Base-by-base conservation (phyloP, 2,113 vertebrate genomes). In the Bufo gargarizans region DNA sequence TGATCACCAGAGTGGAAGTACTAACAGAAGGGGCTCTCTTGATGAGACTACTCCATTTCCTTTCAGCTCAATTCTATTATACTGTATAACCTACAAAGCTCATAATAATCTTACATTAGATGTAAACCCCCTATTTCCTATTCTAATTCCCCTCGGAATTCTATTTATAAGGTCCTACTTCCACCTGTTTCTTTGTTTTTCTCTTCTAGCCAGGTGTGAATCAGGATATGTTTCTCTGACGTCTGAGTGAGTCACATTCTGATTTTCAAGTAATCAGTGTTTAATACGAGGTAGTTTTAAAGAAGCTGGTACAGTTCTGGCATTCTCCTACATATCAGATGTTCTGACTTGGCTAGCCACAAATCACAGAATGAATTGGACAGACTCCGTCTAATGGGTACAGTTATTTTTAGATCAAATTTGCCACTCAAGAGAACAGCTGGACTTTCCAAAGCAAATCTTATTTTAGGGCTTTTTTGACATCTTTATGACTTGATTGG, bases 361-460 rank as follows among this genome's bases (percentile, higher is more conserved):
- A 82, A 45, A 69, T 88, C 80, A 88, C 71, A 77, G 71, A 74
- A 82, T 88, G 86, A 82, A 88, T 88, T 19, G 45, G 80, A 55
- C 80, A 83, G 56, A 76, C 47, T 83, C 45, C 69, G 76, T 77
- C 59, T 88, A 74, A 69, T 56, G 58, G 19, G 33, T 17, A 33
- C 17, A 55, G 50, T 86, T 87, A 84, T 86, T 84, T 87, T 65
- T 80, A 86, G 80, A 56, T 86, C 82, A 85, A 13, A 45, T 81
- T 58, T 65, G 85, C 76, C 22, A 87, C 86, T 86, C 56, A 77
- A 16, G 74, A 55, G 53, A 86, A 77, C 87, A 90, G 84, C 83
- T 86, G 89, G 84, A 77, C 82, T n/a, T 85, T 80, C 43, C 45
- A 78, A 65, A 82, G 9, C 71, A 81, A 83, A 82, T 86, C 71